Percentiles rank a stretch among this genome's conserved stretches.
Evolutionary conservation across 1,140 invertebrate genomes (phyloP).

Genomic region (Sarcophaga bullata): DNA sequence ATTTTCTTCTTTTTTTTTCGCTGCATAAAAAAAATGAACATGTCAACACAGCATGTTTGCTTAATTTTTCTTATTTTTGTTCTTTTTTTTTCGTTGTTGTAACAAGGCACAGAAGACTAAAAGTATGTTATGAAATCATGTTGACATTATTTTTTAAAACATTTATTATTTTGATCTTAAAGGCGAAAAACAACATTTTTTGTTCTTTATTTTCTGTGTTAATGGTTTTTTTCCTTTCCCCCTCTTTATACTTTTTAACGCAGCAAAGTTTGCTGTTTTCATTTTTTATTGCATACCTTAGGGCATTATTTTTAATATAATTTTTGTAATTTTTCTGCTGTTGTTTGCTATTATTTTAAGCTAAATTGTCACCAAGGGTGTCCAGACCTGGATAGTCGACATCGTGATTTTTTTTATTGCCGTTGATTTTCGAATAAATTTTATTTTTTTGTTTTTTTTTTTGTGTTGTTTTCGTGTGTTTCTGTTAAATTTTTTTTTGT

Average conservation of each 20-base stretch:
- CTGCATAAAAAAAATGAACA: constrained; percentile 27
- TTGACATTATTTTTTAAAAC: constrained; percentile 43
- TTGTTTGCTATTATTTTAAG: constrained; percentile 14
- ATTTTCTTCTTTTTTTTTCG: constrained; percentile 41
- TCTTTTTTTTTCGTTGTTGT: neutral
- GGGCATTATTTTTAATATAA: constrained; percentile 27
- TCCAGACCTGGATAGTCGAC: neutral
- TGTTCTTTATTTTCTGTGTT: neutral
- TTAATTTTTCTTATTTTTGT: neutral
- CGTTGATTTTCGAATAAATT: neutral
- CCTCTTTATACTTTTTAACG: neutral
- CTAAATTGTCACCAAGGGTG: constrained; percentile 41
- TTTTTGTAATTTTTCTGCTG: neutral
- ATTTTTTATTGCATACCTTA: constrained; percentile 32
- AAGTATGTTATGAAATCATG: constrained; percentile 7
- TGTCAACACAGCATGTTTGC: constrained; percentile 56
- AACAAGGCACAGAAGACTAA: neutral
- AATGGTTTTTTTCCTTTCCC: constrained; percentile 28
- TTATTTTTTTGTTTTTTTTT: constrained; percentile 18
- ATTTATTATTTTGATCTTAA: constrained; percentile 35
- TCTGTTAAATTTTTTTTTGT: constrained; percentile 12
- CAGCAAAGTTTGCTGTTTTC: neutral
- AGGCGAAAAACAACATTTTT: neutral
- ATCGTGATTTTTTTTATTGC: constrained; percentile 12
- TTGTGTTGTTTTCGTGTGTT: neutral